These are phyloP conservation scores for Microctenopoma lineatum DNA, from an alignment of 2,797 vertebrate species.

Conservation along the genomic window DNA sequence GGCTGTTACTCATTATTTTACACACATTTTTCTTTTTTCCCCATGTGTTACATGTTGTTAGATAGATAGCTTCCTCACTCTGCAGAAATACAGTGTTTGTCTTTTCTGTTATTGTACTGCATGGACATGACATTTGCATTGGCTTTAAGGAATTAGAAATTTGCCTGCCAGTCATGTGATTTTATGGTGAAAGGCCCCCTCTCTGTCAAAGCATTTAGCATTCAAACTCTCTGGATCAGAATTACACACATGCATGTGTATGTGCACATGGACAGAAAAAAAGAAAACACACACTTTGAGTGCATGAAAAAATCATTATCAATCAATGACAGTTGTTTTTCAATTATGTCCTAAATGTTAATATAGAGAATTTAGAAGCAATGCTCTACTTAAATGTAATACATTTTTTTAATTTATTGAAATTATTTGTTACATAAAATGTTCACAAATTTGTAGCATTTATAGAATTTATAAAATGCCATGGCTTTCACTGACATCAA, in stretches of 20 bases:
- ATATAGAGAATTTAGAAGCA: neutral
- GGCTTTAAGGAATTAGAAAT: conserved; percentile 46
- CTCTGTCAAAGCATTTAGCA: conserved; percentile 44
- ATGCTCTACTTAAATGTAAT: neutral
- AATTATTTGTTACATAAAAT: neutral
- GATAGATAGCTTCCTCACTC: conserved; percentile 5
- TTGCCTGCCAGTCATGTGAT: conserved; percentile 27
- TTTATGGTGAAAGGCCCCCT: conserved; percentile 38
- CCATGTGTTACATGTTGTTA: conserved; percentile 11
- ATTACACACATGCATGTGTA: conserved; percentile 3
- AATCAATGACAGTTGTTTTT: neutral
- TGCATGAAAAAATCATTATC: neutral
- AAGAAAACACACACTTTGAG: neutral
- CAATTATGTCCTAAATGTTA: neutral
- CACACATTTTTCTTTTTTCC: neutral
- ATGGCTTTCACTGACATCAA: neutral
- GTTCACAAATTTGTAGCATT: neutral
- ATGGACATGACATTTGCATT: conserved; percentile 3
- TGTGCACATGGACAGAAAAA: conserved; percentile 13
- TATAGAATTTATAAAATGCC: neutral
- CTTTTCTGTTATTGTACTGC: conserved; percentile 17
- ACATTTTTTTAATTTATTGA: no score
- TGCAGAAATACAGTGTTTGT: conserved; percentile 54
- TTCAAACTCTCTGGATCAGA: conserved; percentile 14
- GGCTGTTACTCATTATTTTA: neutral